These are phyloP conservation scores for Cynopterus brachyotis DNA, from an alignment of 2,113 vertebrate genomes.

Conservation along the genomic window DNA sequence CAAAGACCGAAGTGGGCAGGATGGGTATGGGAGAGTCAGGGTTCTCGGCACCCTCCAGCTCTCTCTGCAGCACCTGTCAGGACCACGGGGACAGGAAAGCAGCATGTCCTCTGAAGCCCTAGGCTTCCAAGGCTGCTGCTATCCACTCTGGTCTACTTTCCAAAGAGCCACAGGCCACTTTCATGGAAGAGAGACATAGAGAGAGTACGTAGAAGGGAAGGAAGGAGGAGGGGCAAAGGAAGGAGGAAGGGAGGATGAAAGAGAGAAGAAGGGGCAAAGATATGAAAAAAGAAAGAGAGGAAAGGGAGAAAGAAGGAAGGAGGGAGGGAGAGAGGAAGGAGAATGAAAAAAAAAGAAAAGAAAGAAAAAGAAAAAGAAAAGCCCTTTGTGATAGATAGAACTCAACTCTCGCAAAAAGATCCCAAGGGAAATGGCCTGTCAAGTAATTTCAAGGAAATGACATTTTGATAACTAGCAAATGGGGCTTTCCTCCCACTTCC, in stretches of 20 bases:
- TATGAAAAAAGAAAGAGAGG: too few relatives aligned
- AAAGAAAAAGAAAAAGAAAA: not conserved
- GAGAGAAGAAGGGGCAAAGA: not conserved
- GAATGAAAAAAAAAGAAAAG: not conserved
- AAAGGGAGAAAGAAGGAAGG: too few relatives aligned
- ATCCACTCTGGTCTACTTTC: not conserved
- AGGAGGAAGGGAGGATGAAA: too few relatives aligned
- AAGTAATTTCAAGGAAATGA: slow-evolving; percentile 56
- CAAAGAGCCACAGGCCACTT: not conserved
- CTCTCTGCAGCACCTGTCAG: not conserved
- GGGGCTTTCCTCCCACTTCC: slow-evolving; percentile 70
- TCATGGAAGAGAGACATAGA: not conserved
- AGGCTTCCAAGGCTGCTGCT: not conserved
- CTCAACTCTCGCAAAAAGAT: not conserved
- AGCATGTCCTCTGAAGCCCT: not conserved
- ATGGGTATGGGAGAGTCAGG: not conserved
- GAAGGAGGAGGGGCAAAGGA: too few relatives aligned
- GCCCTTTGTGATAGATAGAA: not conserved
- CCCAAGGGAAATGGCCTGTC: slow-evolving; percentile 50
- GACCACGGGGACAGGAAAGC: not conserved
- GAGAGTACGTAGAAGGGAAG: not conserved
- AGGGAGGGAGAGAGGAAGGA: too few relatives aligned
- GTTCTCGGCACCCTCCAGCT: not conserved
- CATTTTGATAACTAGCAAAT: slow-evolving; percentile 36
- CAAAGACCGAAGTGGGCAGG: not conserved